phyloP scores from a whole-genome alignment of 2,888 invertebrate genomes.

The Sarcophaga caerulescens region DNA sequence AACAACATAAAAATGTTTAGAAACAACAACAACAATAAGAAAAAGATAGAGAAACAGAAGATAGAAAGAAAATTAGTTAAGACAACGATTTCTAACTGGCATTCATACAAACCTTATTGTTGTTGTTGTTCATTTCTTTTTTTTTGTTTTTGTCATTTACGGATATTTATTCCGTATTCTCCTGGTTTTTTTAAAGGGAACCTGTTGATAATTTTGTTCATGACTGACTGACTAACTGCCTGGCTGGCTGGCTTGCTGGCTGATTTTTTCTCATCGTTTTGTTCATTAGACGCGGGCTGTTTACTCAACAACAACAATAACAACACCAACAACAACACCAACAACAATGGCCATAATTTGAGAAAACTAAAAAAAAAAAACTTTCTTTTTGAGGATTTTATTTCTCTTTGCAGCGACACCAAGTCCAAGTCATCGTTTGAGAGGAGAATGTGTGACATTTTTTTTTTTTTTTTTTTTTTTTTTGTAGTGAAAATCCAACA shows the following conservation, averaged over 20 bases:
- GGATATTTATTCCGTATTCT: background rate
- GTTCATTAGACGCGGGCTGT: slow-evolving; percentile 18
- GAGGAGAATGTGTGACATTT: background rate
- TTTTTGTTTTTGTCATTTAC: background rate
- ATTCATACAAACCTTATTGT: slow-evolving; percentile 8
- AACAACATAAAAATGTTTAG: background rate
- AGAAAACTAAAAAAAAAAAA: background rate
- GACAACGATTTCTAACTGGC: background rate
- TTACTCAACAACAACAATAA: slow-evolving; percentile 13
- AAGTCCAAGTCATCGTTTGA: background rate
- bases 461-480: background rate
- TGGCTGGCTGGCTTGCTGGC: too few species aligned
- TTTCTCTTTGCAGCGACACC: background rate
- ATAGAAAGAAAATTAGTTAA: background rate
- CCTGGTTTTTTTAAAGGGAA: slow-evolving; percentile 13
- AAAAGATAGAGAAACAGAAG: background rate
- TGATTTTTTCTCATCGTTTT: slow-evolving; percentile 26
- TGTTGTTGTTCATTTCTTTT: slow-evolving; percentile 30
- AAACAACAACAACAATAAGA: background rate
- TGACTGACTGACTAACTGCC: background rate
- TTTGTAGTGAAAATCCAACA: too few species aligned
- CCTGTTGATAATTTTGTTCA: slow-evolving; percentile 54
- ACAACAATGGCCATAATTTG: background rate
- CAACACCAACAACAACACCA: background rate
- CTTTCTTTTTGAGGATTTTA: slow-evolving; percentile 9